Conservation (phyloP, 2,888 invertebrate genomes). For the Drosophila affinis region DNA sequence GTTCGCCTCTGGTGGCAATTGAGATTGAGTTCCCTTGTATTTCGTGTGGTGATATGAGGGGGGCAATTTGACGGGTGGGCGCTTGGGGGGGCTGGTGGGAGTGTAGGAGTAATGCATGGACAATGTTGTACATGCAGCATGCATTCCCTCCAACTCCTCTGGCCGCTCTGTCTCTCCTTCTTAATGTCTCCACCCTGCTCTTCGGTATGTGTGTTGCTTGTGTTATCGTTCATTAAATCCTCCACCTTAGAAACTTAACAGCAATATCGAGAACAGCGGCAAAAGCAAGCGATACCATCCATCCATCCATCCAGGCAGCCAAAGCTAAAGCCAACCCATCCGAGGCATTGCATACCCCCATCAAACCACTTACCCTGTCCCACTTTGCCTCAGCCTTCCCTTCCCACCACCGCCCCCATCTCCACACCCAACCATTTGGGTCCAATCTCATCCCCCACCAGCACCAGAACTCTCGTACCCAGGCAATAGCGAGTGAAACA, state of each 20-base stretch:
- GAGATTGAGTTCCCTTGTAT: background rate
- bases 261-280: slow-evolving; percentile 68
- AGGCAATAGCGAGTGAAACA: slow-evolving; percentile 13
- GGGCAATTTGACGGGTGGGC: too few relatives aligned
- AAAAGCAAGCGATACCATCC: slow-evolving; percentile 43
- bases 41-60: background rate
- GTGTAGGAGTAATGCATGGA: background rate
- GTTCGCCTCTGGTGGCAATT: too few relatives aligned
- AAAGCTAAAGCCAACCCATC: background rate
- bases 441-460: slow-evolving; percentile 35
- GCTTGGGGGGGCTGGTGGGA: too few relatives aligned
- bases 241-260: slow-evolving; percentile 69
- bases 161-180: background rate
- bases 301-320: background rate
- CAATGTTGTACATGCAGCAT: background rate
- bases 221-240: slow-evolving; percentile 77
- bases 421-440: slow-evolving; percentile 12
- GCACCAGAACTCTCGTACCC: background rate
- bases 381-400: slow-evolving; percentile 33
- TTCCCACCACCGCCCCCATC: background rate
- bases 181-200: too few relatives aligned
- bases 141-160: background rate
- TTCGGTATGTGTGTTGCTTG: slow-evolving; percentile 15
- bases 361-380: slow-evolving; percentile 39
- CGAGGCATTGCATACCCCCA: background rate